phyloP scores from a whole-genome alignment of 2,113 vertebrate genomes.

The Periophthalmodon schlosseri region DNA sequence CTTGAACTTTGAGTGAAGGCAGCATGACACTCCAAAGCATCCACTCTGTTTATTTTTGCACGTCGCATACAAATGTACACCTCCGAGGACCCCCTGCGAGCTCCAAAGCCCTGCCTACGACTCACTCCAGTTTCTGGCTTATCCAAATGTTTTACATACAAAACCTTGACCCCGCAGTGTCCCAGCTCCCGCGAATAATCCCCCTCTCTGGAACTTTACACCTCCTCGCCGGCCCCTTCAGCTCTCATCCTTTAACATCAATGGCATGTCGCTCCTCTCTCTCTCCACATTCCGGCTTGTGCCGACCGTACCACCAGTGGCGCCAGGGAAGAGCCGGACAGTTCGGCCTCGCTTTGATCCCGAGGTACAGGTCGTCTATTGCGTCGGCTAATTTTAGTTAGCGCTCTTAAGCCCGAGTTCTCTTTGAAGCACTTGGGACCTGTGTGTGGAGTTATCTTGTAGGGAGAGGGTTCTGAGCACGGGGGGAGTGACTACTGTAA shows the following conservation, averaged over 20 bases:
- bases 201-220: constrained; percentile 44
- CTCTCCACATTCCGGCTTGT: constrained; percentile 45
- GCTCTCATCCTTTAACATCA: constrained; percentile 35
- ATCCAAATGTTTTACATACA: constrained; percentile 16
- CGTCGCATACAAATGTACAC: constrained; percentile 7
- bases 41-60: background rate
- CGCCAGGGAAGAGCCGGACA: constrained; percentile 36
- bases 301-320: constrained; percentile 35
- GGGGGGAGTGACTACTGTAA: background rate
- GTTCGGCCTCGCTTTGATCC: constrained; percentile 59
- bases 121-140: constrained; percentile 18
- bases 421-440: constrained; percentile 44
- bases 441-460: constrained; percentile 29
- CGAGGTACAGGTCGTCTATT: constrained; percentile 58
- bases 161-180: constrained; percentile 46
- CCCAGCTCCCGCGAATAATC: constrained; percentile 32
- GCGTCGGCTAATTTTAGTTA: constrained; percentile 61
- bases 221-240: constrained; percentile 35
- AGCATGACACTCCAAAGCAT: background rate
- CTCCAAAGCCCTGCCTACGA: background rate
- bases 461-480: too few species aligned
- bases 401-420: constrained; percentile 35
- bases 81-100: background rate
- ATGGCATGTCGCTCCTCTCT: constrained; percentile 33
- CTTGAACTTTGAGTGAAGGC: background rate